A percentile compares a stretch with the other conserved stretches of the same genome.
Conservation (phyloP, 2,888 invertebrate genomes). For the Rhaphigaster nebulosa region DNA sequence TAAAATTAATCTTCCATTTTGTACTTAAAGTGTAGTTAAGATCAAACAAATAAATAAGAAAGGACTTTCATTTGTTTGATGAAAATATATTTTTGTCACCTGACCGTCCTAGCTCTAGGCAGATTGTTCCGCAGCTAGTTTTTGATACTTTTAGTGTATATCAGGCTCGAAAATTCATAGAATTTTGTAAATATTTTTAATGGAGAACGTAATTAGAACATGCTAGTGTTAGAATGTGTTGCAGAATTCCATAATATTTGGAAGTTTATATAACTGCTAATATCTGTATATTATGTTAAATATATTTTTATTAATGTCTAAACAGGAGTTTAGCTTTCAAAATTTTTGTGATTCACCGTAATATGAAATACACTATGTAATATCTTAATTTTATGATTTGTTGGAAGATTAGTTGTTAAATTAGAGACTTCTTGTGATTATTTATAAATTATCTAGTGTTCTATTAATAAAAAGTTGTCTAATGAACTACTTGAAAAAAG, state of each 20-base stretch:
- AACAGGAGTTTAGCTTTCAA: not conserved
- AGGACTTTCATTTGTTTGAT: slow-evolving; percentile 50
- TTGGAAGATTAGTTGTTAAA: not conserved
- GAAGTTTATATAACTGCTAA: slow-evolving; percentile 38
- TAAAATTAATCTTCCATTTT: slow-evolving; percentile 15
- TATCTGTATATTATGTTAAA: slow-evolving; percentile 39
- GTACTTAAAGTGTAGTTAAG: not conserved
- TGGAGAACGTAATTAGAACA: slow-evolving; percentile 44
- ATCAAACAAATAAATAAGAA: not conserved
- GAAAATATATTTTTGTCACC: slow-evolving; percentile 4
- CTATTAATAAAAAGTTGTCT: not conserved
- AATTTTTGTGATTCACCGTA: not conserved
- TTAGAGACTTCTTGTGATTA: not conserved
- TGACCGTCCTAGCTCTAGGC: slow-evolving; percentile 39
- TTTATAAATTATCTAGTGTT: not conserved
- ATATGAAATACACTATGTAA: not conserved
- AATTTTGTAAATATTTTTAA: slow-evolving; percentile 56
- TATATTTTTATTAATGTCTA: slow-evolving; percentile 29
- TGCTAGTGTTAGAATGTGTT: slow-evolving; percentile 39
- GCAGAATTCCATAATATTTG: slow-evolving; percentile 30
- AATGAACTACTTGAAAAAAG: not conserved
- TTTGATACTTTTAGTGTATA: slow-evolving; percentile 26
- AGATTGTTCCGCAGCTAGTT: slow-evolving; percentile 51
- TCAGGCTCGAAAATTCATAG: slow-evolving; percentile 50
- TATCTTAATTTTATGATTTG: not conserved